These are phyloP conservation scores for Tretioscincus oriximinensis DNA, from an alignment of 2,113 vertebrate genomes.

Conservation along the genomic window DNA sequence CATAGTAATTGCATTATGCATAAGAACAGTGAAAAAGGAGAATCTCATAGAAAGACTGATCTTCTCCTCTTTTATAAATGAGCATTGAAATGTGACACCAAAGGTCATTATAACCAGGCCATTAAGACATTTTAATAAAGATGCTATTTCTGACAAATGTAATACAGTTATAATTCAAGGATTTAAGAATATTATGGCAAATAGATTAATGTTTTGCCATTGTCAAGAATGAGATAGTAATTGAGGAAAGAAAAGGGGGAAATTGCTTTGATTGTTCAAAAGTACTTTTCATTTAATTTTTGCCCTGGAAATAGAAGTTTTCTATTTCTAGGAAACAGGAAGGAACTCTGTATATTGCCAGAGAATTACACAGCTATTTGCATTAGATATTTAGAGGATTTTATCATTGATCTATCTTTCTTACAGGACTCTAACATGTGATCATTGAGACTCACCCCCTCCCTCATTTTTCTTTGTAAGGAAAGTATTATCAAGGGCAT, in stretches of 20 bases:
- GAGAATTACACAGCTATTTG: background rate
- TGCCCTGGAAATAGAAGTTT: conserved; percentile 23
- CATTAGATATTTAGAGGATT: conserved; percentile 18
- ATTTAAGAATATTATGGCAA: conserved; percentile 18
- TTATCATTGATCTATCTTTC: conserved; percentile 1
- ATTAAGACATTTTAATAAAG: conserved; percentile 59
- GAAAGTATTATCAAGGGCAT: too few species aligned
- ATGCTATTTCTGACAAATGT: conserved; percentile 44
- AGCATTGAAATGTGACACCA: conserved; percentile 49
- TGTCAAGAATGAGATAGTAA: conserved; percentile 18
- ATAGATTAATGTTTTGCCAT: conserved; percentile 19
- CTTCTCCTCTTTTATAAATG: conserved; percentile 44
- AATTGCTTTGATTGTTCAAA: conserved; percentile 16
- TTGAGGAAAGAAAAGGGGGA: background rate
- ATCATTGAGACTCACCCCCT: background rate
- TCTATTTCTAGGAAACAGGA: background rate
- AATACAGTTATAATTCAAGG: conserved; percentile 24
- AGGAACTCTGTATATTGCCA: background rate
- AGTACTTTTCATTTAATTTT: conserved; percentile 35
- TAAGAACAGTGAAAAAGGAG: conserved; percentile 48
- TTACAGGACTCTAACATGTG: conserved; percentile 9
- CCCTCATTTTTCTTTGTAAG: too few species aligned
- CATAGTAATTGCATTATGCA: conserved; percentile 55
- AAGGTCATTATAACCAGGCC: conserved; percentile 43
- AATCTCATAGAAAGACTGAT: conserved; percentile 37